These are phyloP conservation scores for Silurus aristotelis DNA, from an alignment of 2,797 vertebrate genomes.

Conservation along the genomic window DNA sequence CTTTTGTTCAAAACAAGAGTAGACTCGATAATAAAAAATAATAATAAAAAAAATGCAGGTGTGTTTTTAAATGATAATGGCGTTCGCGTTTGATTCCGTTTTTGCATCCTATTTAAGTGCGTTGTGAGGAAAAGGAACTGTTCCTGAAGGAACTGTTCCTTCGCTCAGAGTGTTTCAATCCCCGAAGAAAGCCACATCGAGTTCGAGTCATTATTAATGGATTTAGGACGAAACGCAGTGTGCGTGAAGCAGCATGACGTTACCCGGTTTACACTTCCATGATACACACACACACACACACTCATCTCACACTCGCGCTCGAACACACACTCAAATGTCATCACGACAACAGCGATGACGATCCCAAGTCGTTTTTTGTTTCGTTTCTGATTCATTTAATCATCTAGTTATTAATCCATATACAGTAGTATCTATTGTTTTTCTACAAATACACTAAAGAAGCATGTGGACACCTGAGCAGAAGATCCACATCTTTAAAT, in stretches of 20 bases:
- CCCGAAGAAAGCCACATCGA: background rate
- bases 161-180: background rate
- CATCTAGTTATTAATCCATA: no score
- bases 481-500: no score
- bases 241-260: background rate
- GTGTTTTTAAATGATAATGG: background rate
- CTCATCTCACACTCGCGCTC: background rate
- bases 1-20: background rate
- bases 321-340: no score
- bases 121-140: background rate
- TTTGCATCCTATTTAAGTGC: background rate
- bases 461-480: no score
- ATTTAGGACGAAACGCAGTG: slow-evolving; percentile 15
- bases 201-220: slow-evolving; percentile 10
- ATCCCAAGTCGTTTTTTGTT: no score
- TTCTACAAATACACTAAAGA: no score
- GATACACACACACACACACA: no score
- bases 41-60: background rate
- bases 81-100: no score
- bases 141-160: background rate
- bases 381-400: no score
- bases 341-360: no score
- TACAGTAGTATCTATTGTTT: no score
- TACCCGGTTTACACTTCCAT: background rate
- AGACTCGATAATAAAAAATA: no score